Base-by-base conservation (phyloP, 2,797 vertebrate species). In the Selene dorsalis region DNA sequence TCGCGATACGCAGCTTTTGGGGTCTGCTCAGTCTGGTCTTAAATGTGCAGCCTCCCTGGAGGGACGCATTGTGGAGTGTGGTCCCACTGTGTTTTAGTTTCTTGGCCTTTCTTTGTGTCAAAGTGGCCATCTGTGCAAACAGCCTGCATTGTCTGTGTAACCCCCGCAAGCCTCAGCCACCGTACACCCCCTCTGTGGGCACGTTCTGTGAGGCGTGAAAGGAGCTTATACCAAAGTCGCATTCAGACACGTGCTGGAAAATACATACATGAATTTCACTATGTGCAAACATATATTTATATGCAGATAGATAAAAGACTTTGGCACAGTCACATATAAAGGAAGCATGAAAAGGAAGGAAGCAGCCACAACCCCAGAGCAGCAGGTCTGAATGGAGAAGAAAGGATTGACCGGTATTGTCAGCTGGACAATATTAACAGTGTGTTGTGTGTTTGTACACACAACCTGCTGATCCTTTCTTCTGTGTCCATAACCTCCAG, bases 101-200 rank as follows among this genome's bases (percentile, higher is more conserved):
- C 77, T 77, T 75, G 62, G 67, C 70, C 59, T 90, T 80, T 87
- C 81, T 81, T 89, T 87, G 77, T 85, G 81, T 86, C 39, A 58
- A 79, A 84, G 61, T 77, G 84, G 68, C 93, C 93, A 92, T 94
- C 93, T 94, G 93, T 92, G 84, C 87, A 92, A 92, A 89, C 83
- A 87, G 79, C 76, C 81, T 52, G 61, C 67, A 78, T 79, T 89
- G 85, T 90, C 79, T 83, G 60, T 53, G 57, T 67, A 69, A 69
- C 80, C 69, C 86, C 80, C 55, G 47, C 64, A 80, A 77, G 69
- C 80, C 61, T 81, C 71, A 77, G 76, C 53, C 73, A 20, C 69
- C 22, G 41, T 79, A 63, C 4, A 45, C 32, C 39, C 72, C 58
- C 39, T 83, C 90, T 89, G 77, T 88, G 79, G 74, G 58, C 38